Conservation (phyloP, 2,888 invertebrate species). For the Drosophila longiperda region DNA sequence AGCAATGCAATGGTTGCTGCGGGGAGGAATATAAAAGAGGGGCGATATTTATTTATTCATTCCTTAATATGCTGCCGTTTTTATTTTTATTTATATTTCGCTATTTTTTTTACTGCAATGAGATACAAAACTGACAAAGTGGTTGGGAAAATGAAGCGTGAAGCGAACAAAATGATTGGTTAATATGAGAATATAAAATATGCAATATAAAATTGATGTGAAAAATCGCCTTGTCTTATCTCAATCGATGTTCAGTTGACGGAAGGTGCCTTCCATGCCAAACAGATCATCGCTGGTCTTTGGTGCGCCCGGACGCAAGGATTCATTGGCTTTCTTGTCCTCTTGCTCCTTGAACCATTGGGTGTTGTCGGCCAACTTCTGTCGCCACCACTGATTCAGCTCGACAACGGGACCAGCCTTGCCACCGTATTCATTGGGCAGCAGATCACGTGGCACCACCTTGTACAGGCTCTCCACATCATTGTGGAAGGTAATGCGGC, state of each 20-base stretch:
- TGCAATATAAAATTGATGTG: constrained; percentile 31
- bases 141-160: constrained; percentile 60
- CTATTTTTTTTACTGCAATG: constrained; percentile 62
- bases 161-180: constrained; percentile 66
- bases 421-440: constrained; percentile 94
- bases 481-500: constrained; percentile 92
- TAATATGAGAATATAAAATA: constrained; percentile 46
- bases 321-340: constrained; percentile 91
- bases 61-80: constrained; percentile 64
- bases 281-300: constrained; percentile 94
- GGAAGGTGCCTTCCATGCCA: constrained; percentile 95
- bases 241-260: constrained; percentile 93
- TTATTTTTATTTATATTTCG: constrained; percentile 29
- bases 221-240: constrained; percentile 18
- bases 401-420: constrained; percentile 90
- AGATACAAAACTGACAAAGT: constrained; percentile 24
- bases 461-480: constrained; percentile 91
- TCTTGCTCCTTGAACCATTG: constrained; percentile 94
- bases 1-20: background rate
- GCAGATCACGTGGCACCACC: constrained; percentile 91
- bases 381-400: constrained; percentile 91
- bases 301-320: constrained; percentile 92
- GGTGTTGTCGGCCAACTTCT: constrained; percentile 91
- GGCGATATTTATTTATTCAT: constrained; percentile 46
- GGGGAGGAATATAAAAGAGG: constrained; percentile 2